A percentile compares a stretch with the other conserved stretches of the same genome.
Conservation (phyloP, 2,888 invertebrate genomes). For the Drosophila incognita region DNA sequence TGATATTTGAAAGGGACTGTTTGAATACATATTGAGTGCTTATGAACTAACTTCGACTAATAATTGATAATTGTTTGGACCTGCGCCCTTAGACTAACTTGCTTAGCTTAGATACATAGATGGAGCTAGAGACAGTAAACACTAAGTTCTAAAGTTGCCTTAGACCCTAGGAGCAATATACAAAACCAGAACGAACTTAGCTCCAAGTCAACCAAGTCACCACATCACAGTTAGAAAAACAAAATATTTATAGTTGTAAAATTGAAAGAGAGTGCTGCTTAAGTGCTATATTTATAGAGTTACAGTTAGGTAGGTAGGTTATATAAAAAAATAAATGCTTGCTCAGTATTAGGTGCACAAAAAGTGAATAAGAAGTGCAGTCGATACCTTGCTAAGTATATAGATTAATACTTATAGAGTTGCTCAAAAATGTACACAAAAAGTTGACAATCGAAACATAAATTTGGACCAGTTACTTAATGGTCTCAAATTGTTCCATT, state of each 20-base stretch:
- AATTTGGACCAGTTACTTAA: conserved; percentile 14
- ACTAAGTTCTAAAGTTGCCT: conserved; percentile 61
- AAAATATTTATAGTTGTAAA: conserved; percentile 39
- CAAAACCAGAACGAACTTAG: conserved; percentile 69
- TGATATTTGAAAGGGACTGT: conserved; percentile 10
- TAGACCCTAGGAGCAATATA: conserved; percentile 65
- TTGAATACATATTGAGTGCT: conserved; percentile 25
- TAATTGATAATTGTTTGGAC: neutral
- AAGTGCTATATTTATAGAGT: conserved; percentile 51
- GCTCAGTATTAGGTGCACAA: conserved; percentile 74
- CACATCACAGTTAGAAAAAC: conserved; percentile 79
- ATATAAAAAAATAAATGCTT: conserved; percentile 50
- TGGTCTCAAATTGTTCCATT: conserved; percentile 31
- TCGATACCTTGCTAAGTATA: conserved; percentile 71
- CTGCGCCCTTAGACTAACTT: conserved; percentile 55
- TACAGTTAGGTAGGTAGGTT: conserved; percentile 34
- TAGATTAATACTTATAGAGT: conserved; percentile 63
- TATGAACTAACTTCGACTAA: conserved; percentile 50
- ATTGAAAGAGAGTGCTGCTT: conserved; percentile 68
- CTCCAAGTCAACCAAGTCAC: conserved; percentile 73
- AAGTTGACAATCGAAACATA: conserved; percentile 35
- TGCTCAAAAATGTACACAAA: conserved; percentile 61
- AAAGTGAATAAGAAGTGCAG: conserved; percentile 66
- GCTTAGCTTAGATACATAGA: conserved; percentile 51
- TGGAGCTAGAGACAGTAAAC: conserved; percentile 52